phyloP scores from a whole-genome alignment of 2,888 invertebrate genomes.

The Dasypolia templi region DNA sequence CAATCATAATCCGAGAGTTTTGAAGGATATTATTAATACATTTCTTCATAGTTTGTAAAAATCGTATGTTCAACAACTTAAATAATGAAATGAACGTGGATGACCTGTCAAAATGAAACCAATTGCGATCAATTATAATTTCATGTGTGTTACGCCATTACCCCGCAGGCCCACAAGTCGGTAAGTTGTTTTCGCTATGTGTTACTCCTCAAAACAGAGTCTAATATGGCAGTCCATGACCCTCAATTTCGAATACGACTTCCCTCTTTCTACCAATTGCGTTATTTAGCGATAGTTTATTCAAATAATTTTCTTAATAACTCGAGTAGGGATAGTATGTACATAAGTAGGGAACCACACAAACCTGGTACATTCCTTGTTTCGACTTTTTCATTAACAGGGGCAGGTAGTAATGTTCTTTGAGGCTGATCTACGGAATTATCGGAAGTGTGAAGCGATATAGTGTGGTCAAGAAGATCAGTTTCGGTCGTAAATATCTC shows the following conservation, averaged over 20 bases:
- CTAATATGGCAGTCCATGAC: no score
- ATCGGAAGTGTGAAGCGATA: slow-evolving; percentile 81
- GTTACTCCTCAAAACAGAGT: background rate
- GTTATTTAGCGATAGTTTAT: background rate
- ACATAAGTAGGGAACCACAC: background rate
- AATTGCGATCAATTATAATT: no score
- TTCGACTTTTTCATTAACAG: slow-evolving; percentile 56
- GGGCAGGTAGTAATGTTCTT: slow-evolving; percentile 24
- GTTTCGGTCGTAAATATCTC: slow-evolving; percentile 86
- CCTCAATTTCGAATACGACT: background rate
- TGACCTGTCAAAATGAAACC: no score
- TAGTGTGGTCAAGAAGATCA: slow-evolving; percentile 86
- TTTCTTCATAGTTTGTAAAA: no score
- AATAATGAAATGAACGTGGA: no score
- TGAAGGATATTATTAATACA: no score
- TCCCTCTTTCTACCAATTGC: background rate
- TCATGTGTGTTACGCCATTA: no score
- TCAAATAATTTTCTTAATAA: background rate
- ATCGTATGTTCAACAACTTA: no score
- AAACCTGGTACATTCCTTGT: slow-evolving; percentile 54
- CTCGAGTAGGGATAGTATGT: no score
- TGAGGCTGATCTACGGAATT: slow-evolving; percentile 63
- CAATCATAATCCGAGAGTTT: no score
- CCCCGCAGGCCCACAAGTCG: background rate
- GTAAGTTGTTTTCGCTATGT: background rate